These are phyloP conservation scores for Passer domesticus DNA, from an alignment of 2,113 vertebrate genomes.

Conservation along the genomic window DNA sequence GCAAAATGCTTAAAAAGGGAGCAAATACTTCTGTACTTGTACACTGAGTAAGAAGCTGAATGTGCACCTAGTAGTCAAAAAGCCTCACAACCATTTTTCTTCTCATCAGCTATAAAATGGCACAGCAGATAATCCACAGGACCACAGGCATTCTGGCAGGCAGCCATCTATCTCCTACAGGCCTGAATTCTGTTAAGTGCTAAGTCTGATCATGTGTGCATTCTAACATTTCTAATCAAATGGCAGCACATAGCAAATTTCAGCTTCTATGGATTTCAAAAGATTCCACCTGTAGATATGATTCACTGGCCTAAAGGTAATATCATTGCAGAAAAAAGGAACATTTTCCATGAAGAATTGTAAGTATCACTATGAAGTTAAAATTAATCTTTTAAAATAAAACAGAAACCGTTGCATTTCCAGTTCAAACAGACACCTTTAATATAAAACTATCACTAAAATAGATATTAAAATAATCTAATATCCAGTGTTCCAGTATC, in stretches of 20 bases:
- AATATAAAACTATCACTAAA: not conserved
- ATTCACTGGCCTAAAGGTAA: not conserved
- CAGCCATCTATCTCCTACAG: not conserved
- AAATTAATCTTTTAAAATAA: not conserved
- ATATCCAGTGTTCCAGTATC: not conserved
- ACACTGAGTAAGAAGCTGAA: not conserved
- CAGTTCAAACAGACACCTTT: not conserved
- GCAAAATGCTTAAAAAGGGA: not conserved
- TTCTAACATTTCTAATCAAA: not conserved
- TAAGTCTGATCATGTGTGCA: not conserved
- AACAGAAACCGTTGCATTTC: not conserved
- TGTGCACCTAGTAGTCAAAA: not conserved
- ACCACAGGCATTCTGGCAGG: slow-evolving; percentile 15
- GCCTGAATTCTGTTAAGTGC: not conserved
- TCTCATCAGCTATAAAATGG: not conserved
- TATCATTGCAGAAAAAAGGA: rapidly evolving
- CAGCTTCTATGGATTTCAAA: not conserved
- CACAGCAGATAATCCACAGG: slow-evolving; percentile 22
- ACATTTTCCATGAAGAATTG: not conserved
- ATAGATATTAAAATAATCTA: not conserved
- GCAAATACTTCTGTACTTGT: not conserved
- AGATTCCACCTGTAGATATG: not conserved
- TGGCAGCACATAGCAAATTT: not conserved
- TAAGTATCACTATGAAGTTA: not conserved
- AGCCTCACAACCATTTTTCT: not conserved